Conservation (phyloP, 2,888 invertebrate genomes). For the Microctonus aethiopoides region DNA sequence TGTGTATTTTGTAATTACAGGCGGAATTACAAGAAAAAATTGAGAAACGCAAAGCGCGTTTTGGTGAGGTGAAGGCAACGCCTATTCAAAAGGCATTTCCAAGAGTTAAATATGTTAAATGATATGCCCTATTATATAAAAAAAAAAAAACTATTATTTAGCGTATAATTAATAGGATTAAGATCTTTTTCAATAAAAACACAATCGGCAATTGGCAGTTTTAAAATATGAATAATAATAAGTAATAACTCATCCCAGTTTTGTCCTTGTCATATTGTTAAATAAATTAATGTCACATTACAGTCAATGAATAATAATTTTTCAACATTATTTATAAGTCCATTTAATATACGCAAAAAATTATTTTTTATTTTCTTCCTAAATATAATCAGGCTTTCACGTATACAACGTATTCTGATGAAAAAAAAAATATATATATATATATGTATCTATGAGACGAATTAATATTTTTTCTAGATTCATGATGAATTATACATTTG, state of each 20-base stretch:
- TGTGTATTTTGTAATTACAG: slow-evolving; percentile 40
- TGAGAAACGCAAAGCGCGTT: slow-evolving; percentile 83
- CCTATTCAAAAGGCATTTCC: slow-evolving; percentile 53
- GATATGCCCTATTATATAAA: slow-evolving; percentile 63
- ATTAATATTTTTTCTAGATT: not conserved
- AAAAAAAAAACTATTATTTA: slow-evolving; percentile 45
- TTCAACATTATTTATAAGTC: slow-evolving; percentile 11
- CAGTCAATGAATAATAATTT: slow-evolving; percentile 12
- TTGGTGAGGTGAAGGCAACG: slow-evolving; percentile 71
- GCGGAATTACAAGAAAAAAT: slow-evolving; percentile 77
- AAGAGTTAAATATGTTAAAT: slow-evolving; percentile 64
- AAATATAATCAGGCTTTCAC: slow-evolving; percentile 42
- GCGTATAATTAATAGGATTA: slow-evolving; percentile 36
- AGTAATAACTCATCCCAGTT: not conserved
- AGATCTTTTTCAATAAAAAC: slow-evolving; percentile 35
- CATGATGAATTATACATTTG: slow-evolving; percentile 7
- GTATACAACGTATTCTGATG: not conserved
- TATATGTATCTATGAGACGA: slow-evolving; percentile 23
- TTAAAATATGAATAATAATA: not conserved
- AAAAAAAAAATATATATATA: slow-evolving; percentile 37
- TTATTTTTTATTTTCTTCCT: slow-evolving; percentile 42
- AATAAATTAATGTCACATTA: not conserved
- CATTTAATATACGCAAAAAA: slow-evolving; percentile 38
- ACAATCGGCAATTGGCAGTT: not conserved
- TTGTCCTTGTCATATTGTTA: not conserved